Conservation (phyloP, 2,888 invertebrate genomes). For the Scaptomyza reducta region DNA sequence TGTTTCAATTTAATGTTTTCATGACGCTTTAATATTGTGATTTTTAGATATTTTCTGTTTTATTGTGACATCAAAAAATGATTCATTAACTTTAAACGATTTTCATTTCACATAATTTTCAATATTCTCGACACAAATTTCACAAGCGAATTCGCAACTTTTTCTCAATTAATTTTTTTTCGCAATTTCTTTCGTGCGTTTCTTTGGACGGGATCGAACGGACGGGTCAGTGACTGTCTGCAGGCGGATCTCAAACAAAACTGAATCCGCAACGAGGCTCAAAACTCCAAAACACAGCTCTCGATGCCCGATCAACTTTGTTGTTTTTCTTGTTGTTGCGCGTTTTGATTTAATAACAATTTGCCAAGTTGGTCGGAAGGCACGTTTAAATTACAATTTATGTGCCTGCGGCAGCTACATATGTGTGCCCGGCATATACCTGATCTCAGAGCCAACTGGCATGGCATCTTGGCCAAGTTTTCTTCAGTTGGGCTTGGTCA, state of each 20-base stretch:
- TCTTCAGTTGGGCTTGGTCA: constrained; percentile 13
- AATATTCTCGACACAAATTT: neutral
- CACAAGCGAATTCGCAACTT: neutral
- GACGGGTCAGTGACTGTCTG: constrained; percentile 29
- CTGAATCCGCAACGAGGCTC: constrained; percentile 44
- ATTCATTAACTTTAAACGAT: too few species aligned
- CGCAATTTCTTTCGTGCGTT: neutral
- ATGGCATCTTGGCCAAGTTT: constrained; percentile 27
- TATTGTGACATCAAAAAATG: too few species aligned
- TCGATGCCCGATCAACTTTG: constrained; percentile 24
- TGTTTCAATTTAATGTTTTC: too few species aligned
- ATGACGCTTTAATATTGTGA: too few species aligned
- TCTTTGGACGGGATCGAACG: constrained; percentile 1
- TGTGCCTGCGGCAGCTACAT: constrained; percentile 46
- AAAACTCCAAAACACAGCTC: constrained; percentile 12
- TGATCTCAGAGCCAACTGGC: constrained; percentile 30
- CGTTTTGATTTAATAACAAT: constrained; percentile 72
- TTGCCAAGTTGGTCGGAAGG: constrained; percentile 13
- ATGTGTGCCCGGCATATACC: constrained; percentile 25
- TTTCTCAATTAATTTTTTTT: neutral
- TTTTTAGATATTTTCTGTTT: too few species aligned
- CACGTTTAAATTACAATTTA: constrained; percentile 69
- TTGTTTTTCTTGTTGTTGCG: constrained; percentile 15
- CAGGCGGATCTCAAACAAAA: constrained; percentile 35
- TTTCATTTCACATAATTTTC: neutral